phyloP scores from a whole-genome alignment of 53 echinoderm and acorn worm genomes.

The Holothuria scabra region DNA sequence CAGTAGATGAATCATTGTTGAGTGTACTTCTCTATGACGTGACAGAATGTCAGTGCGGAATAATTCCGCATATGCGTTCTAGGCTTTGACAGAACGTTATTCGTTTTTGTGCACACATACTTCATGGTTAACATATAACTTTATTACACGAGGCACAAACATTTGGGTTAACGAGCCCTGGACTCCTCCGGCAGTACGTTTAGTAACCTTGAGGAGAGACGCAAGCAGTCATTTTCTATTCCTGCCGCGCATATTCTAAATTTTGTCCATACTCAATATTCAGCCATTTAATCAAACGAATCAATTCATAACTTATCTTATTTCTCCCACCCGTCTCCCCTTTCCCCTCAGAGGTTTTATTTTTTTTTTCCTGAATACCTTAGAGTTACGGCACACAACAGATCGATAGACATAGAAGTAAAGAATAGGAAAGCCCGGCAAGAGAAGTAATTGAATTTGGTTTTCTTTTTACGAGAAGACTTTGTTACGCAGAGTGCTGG shows the following conservation, averaged over 20 bases:
- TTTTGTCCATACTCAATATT: conserved; percentile 43
- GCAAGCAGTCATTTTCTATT: conserved; percentile 30
- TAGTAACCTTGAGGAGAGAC: conserved; percentile 38
- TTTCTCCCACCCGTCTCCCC: conserved; percentile 44
- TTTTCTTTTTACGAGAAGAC: conserved; percentile 20
- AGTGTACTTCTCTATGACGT: too few relatives aligned
- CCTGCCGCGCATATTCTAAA: conserved; percentile 32
- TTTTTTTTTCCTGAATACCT: conserved; percentile 33
- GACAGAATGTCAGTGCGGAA: too few relatives aligned
- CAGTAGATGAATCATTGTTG: too few relatives aligned
- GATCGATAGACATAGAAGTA: conserved; percentile 18
- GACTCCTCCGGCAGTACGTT: conserved; percentile 40
- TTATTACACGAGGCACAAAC: background rate
- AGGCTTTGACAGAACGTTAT: background rate
- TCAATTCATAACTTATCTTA: conserved; percentile 54
- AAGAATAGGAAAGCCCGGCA: conserved; percentile 4
- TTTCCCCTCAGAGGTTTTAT: conserved; percentile 44
- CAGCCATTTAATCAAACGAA: conserved; percentile 52
- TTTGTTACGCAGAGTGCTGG: conserved; percentile 19
- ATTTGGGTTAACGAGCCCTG: conserved; percentile 47
- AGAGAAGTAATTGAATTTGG: conserved; percentile 42
- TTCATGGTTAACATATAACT: conserved; percentile 12
- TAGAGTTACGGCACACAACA: conserved; percentile 39
- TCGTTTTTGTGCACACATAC: conserved; percentile 4
- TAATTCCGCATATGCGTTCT: background rate